These are phyloP conservation scores for Eunapius fragilis DNA, from an alignment of 37 sponge, comb jelly and placozoan species.

Conservation along the genomic window DNA sequence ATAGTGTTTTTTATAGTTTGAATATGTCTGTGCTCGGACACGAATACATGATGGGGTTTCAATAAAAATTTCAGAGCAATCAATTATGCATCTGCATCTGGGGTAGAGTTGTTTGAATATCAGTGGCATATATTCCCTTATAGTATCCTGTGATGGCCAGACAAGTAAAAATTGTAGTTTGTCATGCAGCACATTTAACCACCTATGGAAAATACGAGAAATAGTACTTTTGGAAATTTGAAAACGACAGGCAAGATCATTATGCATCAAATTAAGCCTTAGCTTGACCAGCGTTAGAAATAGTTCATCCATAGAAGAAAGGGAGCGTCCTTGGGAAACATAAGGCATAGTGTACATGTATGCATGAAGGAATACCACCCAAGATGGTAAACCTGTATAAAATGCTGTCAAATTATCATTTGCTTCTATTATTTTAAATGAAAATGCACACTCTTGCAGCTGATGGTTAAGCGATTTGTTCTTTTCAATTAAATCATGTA, in stretches of 20 bases:
- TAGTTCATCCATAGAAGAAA: conserved; percentile 1
- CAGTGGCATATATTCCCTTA: conserved; percentile 21
- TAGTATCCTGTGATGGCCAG: conserved; percentile 33
- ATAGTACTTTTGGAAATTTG: neutral
- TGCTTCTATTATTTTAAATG: no score
- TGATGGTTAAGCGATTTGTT: no score
- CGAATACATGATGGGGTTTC: conserved; percentile 1
- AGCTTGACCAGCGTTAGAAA: conserved; percentile 1
- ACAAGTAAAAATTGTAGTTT: neutral
- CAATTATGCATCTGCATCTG: conserved; percentile 20
- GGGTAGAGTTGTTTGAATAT: conserved; percentile 35
- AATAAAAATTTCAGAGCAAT: conserved; percentile 40
- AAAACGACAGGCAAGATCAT: conserved; percentile 7
- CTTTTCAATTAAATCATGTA: no score
- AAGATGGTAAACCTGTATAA: conserved; percentile 12
- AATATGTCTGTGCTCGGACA: conserved; percentile 38
- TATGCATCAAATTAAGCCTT: neutral
- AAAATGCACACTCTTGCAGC: no score
- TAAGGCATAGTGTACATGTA: neutral
- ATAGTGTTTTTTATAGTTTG: conserved; percentile 66
- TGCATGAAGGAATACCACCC: neutral
- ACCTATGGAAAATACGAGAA: conserved; percentile 5
- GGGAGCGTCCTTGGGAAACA: neutral
- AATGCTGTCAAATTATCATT: conserved; percentile 7
- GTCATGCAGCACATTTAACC: neutral